Percentiles rank a stretch among this genome's conserved stretches.
phyloP scores from a whole-genome alignment of 2,113 vertebrate genomes.

The Brachyistius frenatus region DNA sequence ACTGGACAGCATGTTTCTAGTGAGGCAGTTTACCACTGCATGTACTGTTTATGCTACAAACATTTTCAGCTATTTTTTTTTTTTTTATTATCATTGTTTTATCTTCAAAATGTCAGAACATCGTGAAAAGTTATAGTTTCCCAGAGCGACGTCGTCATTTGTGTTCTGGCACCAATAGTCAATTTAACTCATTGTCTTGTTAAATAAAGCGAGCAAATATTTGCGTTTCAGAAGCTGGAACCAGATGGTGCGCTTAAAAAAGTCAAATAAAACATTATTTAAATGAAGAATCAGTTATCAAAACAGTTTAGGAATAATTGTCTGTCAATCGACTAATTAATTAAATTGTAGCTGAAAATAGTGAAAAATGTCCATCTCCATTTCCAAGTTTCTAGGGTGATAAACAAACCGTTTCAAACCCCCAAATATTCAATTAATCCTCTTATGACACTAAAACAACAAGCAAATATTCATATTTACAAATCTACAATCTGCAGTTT shows the following conservation, averaged over 20 bases:
- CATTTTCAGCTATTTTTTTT: no score
- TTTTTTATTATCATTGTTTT: accelerated
- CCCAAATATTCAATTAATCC: not conserved
- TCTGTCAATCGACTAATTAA: not conserved
- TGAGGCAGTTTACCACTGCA: not conserved
- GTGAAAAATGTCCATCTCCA: no score
- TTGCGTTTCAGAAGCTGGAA: no score
- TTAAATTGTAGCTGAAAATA: not conserved
- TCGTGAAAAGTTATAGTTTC: not conserved
- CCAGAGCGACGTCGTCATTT: not conserved
- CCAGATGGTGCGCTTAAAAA: not conserved
- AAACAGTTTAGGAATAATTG: not conserved
- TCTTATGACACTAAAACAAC: not conserved
- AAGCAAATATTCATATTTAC: not conserved
- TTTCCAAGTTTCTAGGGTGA: no score
- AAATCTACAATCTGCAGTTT: no score
- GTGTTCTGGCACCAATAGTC: not conserved
- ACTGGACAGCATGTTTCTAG: not conserved
- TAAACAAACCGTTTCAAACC: not conserved
- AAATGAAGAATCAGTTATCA: no score
- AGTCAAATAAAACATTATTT: not conserved
- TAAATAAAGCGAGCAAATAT: no score
- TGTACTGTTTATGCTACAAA: not conserved
- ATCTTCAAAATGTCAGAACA: not conserved
- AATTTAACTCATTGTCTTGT: not conserved